These are phyloP conservation scores for Musca vetustissima DNA, from an alignment of 1,140 invertebrate genomes.

Conservation along the genomic window DNA sequence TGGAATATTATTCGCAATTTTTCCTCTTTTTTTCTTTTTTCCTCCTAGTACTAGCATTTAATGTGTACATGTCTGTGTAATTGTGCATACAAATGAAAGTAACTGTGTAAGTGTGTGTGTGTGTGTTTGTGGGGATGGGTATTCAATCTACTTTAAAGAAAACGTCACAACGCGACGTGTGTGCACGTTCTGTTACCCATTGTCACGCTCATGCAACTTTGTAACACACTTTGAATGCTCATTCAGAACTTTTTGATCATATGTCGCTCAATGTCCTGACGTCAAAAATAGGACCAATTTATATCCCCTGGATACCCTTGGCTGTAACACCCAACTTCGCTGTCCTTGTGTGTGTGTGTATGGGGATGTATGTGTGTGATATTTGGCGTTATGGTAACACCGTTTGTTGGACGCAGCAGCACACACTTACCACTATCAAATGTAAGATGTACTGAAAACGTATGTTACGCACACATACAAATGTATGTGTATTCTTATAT, in stretches of 20 bases:
- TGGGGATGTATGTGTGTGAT: no score
- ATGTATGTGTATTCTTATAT: no score
- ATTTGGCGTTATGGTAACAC: background rate
- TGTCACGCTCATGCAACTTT: conserved; percentile 22
- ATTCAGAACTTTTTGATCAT: conserved; percentile 13
- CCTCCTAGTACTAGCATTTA: background rate
- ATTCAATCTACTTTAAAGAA: background rate
- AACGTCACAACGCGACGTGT: background rate
- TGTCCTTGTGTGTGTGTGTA: background rate
- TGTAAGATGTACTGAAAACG: no score
- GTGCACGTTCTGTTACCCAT: conserved; percentile 19
- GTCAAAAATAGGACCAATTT: conserved; percentile 8
- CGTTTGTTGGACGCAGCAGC: no score
- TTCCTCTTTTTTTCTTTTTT: conserved; percentile 1
- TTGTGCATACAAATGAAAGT: no score
- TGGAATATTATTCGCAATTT: background rate
- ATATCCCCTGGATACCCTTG: background rate
- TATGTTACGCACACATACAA: no score
- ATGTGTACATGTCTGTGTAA: no score
- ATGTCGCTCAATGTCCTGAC: conserved; percentile 17
- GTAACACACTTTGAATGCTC: conserved; percentile 16
- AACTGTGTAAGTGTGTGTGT: no score
- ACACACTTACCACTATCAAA: no score
- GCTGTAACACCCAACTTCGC: background rate
- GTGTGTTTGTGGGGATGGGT: no score